Evolutionary conservation across 2,888 invertebrate species (phyloP).

Genomic region (Leistus spinibarbis): DNA sequence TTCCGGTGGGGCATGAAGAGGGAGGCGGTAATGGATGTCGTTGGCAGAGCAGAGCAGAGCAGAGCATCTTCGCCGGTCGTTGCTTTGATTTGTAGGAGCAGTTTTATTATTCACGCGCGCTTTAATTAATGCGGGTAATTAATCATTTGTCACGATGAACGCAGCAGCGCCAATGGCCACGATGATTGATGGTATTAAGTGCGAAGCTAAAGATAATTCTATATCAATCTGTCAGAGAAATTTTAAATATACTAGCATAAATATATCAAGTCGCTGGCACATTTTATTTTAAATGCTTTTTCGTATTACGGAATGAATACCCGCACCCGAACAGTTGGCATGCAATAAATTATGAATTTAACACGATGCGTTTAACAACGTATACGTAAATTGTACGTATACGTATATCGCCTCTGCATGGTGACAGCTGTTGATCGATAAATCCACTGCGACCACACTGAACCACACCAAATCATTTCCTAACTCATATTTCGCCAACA

Average conservation of each 20-base stretch:
- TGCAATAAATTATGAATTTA: slow-evolving; percentile 33
- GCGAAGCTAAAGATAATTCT: slow-evolving; percentile 40
- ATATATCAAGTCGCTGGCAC: slow-evolving; percentile 14
- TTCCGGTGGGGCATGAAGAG: not conserved
- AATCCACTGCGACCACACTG: slow-evolving; percentile 8
- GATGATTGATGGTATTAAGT: slow-evolving; percentile 38
- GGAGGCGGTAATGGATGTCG: slow-evolving; percentile 16
- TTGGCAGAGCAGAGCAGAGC: not conserved
- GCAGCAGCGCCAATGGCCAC: slow-evolving; percentile 10
- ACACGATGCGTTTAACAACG: slow-evolving; percentile 21
- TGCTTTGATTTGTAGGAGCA: slow-evolving; percentile 38
- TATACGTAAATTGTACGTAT: not conserved
- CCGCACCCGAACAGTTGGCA: slow-evolving; percentile 24
- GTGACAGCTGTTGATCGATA: slow-evolving; percentile 32
- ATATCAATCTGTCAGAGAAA: slow-evolving; percentile 36
- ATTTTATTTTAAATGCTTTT: slow-evolving; percentile 23
- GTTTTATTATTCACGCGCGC: slow-evolving; percentile 36
- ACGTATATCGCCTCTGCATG: slow-evolving; percentile 9
- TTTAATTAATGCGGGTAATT: slow-evolving; percentile 38
- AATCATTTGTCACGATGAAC: slow-evolving; percentile 35
- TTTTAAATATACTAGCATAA: slow-evolving; percentile 25
- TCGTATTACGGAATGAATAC: slow-evolving; percentile 13
- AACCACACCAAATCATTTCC: not conserved
- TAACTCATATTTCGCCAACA: not conserved
- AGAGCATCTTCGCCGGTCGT: slow-evolving; percentile 14